These are phyloP conservation scores for Microcebus griseorufus DNA, from an alignment of 2,113 vertebrate genomes.

Conservation along the genomic window DNA sequence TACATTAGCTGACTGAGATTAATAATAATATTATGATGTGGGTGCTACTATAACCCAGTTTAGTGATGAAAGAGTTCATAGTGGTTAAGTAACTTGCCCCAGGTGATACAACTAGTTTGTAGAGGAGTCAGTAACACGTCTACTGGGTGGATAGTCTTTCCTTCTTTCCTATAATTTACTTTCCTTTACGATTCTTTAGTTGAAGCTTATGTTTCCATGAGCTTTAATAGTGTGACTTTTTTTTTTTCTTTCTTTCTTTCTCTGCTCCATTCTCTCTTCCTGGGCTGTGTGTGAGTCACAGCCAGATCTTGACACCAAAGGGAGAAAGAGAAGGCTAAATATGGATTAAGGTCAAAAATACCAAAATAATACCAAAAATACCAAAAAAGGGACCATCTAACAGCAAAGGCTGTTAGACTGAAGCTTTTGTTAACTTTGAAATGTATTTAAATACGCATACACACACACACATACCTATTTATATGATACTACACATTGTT, in stretches of 20 bases:
- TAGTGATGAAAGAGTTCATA: not conserved
- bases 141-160: not conserved
- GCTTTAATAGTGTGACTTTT: not conserved
- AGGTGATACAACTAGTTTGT: not conserved
- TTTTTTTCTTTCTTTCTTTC: not conserved
- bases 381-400: not conserved
- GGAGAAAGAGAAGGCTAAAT: not conserved
- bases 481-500: not conserved
- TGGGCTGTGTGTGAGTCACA: not conserved
- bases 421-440: not conserved
- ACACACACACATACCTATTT: not conserved
- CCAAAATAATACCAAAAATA: not conserved
- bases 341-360: not conserved
- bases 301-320: not conserved
- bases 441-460: not conserved
- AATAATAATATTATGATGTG: not conserved
- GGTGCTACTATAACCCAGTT: not conserved
- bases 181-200: not conserved
- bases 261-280: not conserved
- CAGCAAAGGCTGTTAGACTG: not conserved
- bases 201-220: not conserved
- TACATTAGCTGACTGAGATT: constrained; percentile 27
- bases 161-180: not conserved
- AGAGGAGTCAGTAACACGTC: not conserved
- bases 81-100: not conserved